Percentiles rank a stretch among this genome's conserved stretches.
Evolutionary conservation across 2,797 vertebrate genomes (phyloP).

Genomic region (Anas georgica): DNA sequence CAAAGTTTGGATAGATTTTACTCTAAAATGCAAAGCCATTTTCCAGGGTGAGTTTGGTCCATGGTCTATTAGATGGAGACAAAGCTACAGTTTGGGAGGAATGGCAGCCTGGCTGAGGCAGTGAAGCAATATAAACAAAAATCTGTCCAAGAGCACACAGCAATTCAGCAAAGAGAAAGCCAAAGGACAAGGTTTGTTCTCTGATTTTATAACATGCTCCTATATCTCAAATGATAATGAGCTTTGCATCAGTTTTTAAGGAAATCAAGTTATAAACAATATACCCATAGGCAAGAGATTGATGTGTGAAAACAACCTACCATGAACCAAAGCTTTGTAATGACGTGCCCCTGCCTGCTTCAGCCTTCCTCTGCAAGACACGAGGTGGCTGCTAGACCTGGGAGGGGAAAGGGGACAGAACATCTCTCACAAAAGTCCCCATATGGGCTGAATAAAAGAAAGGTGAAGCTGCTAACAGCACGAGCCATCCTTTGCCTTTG

Average conservation of each 20-base stretch:
- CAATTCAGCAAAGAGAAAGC: neutral
- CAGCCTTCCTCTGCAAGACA: neutral
- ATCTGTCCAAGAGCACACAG: neutral
- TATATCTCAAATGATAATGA: neutral
- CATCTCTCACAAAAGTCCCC: neutral
- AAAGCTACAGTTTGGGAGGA: fast-evolving
- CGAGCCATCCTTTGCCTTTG: neutral
- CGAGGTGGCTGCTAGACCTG: neutral
- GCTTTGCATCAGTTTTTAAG: neutral
- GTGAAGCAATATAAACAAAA: neutral
- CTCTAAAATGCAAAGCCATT: neutral
- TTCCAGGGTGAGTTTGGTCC: neutral
- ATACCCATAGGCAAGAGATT: fast-evolving
- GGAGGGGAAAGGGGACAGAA: neutral
- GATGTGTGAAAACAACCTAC: neutral
- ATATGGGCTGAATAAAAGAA: neutral
- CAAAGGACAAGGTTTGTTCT: neutral
- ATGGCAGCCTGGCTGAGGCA: neutral
- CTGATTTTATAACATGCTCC: neutral
- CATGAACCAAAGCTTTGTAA: fast-evolving
- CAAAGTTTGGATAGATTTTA: neutral
- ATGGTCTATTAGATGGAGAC: neutral
- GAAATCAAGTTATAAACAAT: neutral
- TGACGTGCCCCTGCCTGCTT: neutral
- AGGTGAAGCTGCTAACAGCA: neutral